Percentiles rank a stretch among this genome's conserved stretches.
Conservation (phyloP, 2,113 vertebrate genomes). For the Meles meles region DNA sequence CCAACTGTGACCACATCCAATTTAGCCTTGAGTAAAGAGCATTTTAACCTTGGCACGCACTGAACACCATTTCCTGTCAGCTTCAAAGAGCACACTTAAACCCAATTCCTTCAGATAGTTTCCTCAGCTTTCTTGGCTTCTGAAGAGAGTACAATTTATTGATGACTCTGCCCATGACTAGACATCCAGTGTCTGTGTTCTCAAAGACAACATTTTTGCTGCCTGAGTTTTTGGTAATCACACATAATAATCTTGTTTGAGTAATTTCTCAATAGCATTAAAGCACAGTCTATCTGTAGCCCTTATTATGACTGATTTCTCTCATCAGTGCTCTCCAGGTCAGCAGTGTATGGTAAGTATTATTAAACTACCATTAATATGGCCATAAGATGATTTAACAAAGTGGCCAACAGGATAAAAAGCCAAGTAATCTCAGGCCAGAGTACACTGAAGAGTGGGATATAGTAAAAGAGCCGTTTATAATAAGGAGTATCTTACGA, state of each 20-base stretch:
- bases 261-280: constrained; percentile 52
- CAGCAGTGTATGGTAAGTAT: background rate
- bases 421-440: background rate
- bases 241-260: constrained; percentile 52
- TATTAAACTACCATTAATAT: constrained; percentile 14
- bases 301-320: constrained; percentile 43
- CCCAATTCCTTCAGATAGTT: constrained; percentile 62
- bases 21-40: constrained; percentile 67
- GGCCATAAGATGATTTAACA: background rate
- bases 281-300: constrained; percentile 1
- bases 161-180: constrained; percentile 51
- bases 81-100: constrained; percentile 71
- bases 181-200: constrained; percentile 39
- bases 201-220: constrained; percentile 62
- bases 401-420: background rate
- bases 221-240: constrained; percentile 55
- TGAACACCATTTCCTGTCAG: constrained; percentile 64
- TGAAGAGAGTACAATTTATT: constrained; percentile 53
- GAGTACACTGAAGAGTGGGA: background rate
- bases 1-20: constrained; percentile 67
- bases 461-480: background rate
- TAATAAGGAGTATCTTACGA: background rate
- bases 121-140: constrained; percentile 58
- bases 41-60: constrained; percentile 71
- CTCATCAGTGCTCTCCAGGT: background rate